Conservation (phyloP, 1,140 invertebrate genomes). For the Ceratina australensis region DNA sequence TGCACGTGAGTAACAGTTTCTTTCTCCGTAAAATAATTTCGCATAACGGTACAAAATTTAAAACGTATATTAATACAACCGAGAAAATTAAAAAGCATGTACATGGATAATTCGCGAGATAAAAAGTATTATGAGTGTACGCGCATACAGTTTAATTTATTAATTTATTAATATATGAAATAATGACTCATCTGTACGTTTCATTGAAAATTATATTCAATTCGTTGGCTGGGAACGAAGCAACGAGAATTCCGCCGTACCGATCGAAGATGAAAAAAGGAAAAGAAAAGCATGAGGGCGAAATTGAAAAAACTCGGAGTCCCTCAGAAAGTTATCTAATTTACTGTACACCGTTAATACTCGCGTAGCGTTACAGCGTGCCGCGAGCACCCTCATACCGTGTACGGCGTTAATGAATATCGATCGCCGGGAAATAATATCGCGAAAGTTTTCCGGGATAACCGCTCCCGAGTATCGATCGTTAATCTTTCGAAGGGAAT, state of each 20-base stretch:
- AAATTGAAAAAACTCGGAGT: conserved; percentile 15
- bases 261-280: not conserved
- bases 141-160: too few species aligned
- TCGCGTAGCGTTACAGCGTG: not conserved
- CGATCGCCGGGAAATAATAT: not conserved
- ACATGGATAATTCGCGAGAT: too few species aligned
- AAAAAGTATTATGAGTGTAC: too few species aligned
- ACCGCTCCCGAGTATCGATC: not conserved
- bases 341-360: conserved; percentile 13
- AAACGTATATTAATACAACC: too few species aligned
- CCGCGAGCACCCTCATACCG: not conserved
- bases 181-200: too few species aligned
- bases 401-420: conserved; percentile 6
- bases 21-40: too few species aligned
- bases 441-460: not conserved
- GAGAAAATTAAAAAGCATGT: too few species aligned
- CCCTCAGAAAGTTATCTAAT: conserved; percentile 8
- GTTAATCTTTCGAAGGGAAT: not conserved
- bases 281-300: not conserved
- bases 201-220: too few species aligned
- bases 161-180: too few species aligned
- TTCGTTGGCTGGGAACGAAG: not conserved
- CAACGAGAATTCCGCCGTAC: not conserved
- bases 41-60: too few species aligned
- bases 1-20: too few species aligned